A percentile compares a stretch with the other conserved stretches of the same genome.
Conservation (phyloP, 2,797 vertebrate species). For the Poecilia gillii region DNA sequence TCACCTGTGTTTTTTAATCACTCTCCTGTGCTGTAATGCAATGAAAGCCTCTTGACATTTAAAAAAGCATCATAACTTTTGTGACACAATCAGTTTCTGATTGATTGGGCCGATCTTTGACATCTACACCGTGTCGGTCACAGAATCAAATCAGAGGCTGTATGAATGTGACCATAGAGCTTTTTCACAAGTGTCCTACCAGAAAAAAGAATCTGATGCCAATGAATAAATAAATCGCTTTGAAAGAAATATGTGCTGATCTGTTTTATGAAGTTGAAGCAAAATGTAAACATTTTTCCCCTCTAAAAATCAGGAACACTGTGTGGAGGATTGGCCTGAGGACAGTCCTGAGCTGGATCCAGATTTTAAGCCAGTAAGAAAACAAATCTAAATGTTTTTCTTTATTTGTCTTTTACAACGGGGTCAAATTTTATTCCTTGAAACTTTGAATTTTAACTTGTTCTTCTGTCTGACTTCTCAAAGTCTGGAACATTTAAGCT, state of each 20-base stretch:
- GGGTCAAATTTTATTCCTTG: background rate
- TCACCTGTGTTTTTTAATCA: background rate
- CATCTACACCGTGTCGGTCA: background rate
- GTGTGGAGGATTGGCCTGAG: conserved; percentile 85
- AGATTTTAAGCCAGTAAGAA: conserved; percentile 78
- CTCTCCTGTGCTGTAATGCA: background rate
- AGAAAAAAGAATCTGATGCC: background rate
- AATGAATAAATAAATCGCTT: background rate
- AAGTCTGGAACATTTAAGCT: conserved; percentile 76
- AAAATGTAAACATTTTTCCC: background rate
- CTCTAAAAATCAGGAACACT: conserved; percentile 70
- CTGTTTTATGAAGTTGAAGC: background rate
- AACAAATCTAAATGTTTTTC: background rate
- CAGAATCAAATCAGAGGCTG: background rate
- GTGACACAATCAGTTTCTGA: background rate
- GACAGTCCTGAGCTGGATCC: conserved; percentile 74
- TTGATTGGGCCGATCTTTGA: background rate
- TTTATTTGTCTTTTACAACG: background rate
- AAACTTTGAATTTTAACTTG: background rate
- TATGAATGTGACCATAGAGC: background rate
- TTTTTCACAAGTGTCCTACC: background rate
- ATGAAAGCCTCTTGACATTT: background rate
- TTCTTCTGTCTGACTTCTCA: background rate
- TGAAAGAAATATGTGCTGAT: background rate
- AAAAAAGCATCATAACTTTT: background rate